A percentile compares a stretch with the other conserved stretches of the same genome.
Conservation (phyloP, 30 jellyfish, hydroid and myxozoan genomes). For the Aurelia sp. region DNA sequence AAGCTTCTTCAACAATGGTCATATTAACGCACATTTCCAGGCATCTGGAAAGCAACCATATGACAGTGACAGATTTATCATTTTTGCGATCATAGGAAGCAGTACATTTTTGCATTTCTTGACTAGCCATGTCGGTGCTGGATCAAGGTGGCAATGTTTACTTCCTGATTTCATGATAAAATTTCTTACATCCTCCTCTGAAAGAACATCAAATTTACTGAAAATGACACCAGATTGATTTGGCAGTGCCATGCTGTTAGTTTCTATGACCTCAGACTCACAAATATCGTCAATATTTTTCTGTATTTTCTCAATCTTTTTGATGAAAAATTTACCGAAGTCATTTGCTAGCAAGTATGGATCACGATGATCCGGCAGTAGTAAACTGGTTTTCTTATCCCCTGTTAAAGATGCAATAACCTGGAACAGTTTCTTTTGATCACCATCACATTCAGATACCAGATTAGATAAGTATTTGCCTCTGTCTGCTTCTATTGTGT, state of each 20-base stretch:
- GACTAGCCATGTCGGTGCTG: conserved; percentile 59
- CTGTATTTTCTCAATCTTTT: conserved; percentile 20
- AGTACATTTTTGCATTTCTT: conserved; percentile 38
- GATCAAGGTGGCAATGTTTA: conserved; percentile 64
- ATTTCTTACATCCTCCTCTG: conserved; percentile 60
- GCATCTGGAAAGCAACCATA: conserved; percentile 50
- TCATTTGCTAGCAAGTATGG: conserved; percentile 29
- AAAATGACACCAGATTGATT: conserved; percentile 8
- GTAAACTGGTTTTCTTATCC: conserved; percentile 24
- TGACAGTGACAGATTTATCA: conserved; percentile 25
- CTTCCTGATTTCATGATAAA: conserved; percentile 40
- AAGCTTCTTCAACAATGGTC: conserved; percentile 57
- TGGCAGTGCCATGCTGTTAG: conserved; percentile 31
- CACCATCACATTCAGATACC: conserved; percentile 41
- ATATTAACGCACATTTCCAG: conserved; percentile 52
- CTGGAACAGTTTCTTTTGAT: conserved; percentile 60
- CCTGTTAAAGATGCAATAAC: conserved; percentile 60
- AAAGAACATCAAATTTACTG: conserved; percentile 31
- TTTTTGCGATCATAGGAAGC: conserved; percentile 56
- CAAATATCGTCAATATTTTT: conserved; percentile 44
- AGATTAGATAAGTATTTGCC: conserved; percentile 24
- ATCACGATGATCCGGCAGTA: conserved; percentile 59
- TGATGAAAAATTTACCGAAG: no score
- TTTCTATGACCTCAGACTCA: conserved; percentile 46
- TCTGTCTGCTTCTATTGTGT: conserved; percentile 41